These are phyloP conservation scores for Neodiprion fabricii DNA, from an alignment of 1,140 invertebrate species.

Conservation along the genomic window DNA sequence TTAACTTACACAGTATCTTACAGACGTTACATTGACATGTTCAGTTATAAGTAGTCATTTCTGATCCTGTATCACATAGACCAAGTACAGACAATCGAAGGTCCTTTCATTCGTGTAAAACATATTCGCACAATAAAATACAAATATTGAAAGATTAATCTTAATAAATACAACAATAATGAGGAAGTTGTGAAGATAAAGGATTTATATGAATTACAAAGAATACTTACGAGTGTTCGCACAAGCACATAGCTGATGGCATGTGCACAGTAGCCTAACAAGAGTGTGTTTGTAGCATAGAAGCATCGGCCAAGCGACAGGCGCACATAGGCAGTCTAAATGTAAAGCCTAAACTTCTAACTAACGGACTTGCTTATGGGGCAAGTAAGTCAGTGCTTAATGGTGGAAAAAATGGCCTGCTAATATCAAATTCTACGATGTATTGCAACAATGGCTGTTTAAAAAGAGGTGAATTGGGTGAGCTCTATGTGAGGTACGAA, in stretches of 20 bases:
- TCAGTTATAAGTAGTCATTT: too few relatives aligned
- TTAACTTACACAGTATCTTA: too few relatives aligned
- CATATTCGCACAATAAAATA: too few relatives aligned
- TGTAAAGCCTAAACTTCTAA: slow-evolving; percentile 57
- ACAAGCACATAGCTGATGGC: background rate
- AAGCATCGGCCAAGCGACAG: slow-evolving; percentile 52
- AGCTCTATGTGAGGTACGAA: slow-evolving; percentile 62
- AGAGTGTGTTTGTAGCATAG: slow-evolving; percentile 58
- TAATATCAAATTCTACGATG: slow-evolving; percentile 49
- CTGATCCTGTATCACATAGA: too few relatives aligned
- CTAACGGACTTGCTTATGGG: slow-evolving; percentile 39
- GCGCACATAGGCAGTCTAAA: slow-evolving; percentile 51
- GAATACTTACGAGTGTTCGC: background rate
- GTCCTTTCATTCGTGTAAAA: too few relatives aligned
- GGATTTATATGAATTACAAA: background rate
- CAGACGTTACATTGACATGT: too few relatives aligned
- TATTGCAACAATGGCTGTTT: slow-evolving; percentile 58
- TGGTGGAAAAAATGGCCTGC: slow-evolving; percentile 43
- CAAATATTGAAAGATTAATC: too few relatives aligned
- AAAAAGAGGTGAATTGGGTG: slow-evolving; percentile 61
- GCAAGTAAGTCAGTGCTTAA: slow-evolving; percentile 52
- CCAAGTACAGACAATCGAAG: too few relatives aligned
- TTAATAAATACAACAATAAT: background rate
- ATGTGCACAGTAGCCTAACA: slow-evolving; percentile 37
- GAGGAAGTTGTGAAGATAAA: background rate